These are phyloP conservation scores for Rhinichthys osculus DNA, from an alignment of 2,797 vertebrate species.

Conservation along the genomic window DNA sequence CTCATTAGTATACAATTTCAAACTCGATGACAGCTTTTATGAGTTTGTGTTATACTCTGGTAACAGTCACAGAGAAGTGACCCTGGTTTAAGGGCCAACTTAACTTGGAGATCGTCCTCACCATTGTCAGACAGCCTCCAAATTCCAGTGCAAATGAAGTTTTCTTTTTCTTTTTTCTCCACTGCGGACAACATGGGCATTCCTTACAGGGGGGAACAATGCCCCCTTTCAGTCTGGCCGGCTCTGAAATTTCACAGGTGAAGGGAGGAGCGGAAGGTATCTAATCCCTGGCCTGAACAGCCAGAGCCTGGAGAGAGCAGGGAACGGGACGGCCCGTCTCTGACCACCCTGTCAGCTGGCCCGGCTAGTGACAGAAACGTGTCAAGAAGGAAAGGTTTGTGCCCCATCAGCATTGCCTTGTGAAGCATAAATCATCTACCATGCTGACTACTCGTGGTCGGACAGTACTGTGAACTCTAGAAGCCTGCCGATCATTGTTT, in stretches of 20 bases:
- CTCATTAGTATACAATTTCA: conserved; percentile 6
- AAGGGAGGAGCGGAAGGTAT: conserved; percentile 87
- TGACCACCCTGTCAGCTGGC: conserved; percentile 69
- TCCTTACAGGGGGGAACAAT: conserved; percentile 91
- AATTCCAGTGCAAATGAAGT: conserved; percentile 96
- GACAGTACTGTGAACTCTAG: conserved; percentile 10
- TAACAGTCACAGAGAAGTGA: conserved; percentile 18
- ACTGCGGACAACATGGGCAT: conserved; percentile 88
- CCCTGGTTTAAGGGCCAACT: conserved; percentile 45
- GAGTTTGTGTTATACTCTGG: conserved; percentile 6
- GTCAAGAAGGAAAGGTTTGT: conserved; percentile 59
- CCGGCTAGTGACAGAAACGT: conserved; percentile 65
- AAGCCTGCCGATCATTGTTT: background rate
- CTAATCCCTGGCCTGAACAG: conserved; percentile 76
- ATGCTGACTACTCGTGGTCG: conserved; percentile 1
- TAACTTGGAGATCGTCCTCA: conserved; percentile 63
- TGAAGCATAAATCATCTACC: conserved; percentile 58
- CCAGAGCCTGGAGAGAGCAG: conserved; percentile 4
- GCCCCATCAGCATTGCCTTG: conserved; percentile 57
- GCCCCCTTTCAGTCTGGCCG: conserved; percentile 88
- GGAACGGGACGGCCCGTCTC: conserved; percentile 19
- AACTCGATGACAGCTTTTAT: background rate
- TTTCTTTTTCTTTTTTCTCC: conserved; percentile 82
- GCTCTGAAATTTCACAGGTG: conserved; percentile 97
- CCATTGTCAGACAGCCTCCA: conserved; percentile 90